These are phyloP conservation scores for Cinara cedri DNA, from an alignment of 2,888 invertebrate genomes.

Conservation along the genomic window DNA sequence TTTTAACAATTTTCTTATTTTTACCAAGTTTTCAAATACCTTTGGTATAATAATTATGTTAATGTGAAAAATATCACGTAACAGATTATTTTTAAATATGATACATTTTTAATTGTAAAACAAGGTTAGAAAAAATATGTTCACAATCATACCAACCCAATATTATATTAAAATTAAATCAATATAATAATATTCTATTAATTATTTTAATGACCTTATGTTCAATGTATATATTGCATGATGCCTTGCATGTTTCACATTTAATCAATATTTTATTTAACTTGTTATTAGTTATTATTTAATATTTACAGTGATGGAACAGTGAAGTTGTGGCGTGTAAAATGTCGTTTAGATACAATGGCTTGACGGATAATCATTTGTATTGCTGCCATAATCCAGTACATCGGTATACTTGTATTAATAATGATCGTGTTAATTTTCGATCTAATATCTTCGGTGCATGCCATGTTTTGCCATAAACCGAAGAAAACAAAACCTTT, in stretches of 20 bases:
- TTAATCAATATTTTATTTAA: slow-evolving; percentile 5
- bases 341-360: slow-evolving; percentile 50
- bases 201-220: slow-evolving; percentile 8
- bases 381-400: slow-evolving; percentile 37
- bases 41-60: too few species aligned
- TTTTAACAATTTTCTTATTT: too few species aligned
- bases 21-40: too few species aligned
- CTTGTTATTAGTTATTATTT: slow-evolving; percentile 35
- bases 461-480: slow-evolving; percentile 34
- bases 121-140: background rate
- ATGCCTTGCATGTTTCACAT: slow-evolving; percentile 19
- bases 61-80: too few species aligned
- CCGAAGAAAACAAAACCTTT: slow-evolving; percentile 33
- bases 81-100: too few species aligned
- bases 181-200: background rate
- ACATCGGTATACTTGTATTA: slow-evolving; percentile 40
- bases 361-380: slow-evolving; percentile 51
- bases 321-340: slow-evolving; percentile 56
- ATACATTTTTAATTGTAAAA: too few species aligned
- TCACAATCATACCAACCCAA: too few species aligned
- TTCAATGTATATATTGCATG: slow-evolving; percentile 30
- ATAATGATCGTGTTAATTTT: slow-evolving; percentile 35
- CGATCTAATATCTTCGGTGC: slow-evolving; percentile 39
- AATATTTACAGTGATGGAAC: slow-evolving; percentile 56
- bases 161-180: too few species aligned